Percentiles rank a stretch among this genome's conserved stretches.
Conservation (phyloP, 2,113 vertebrate species). For the Eptesicus fuscus region DNA sequence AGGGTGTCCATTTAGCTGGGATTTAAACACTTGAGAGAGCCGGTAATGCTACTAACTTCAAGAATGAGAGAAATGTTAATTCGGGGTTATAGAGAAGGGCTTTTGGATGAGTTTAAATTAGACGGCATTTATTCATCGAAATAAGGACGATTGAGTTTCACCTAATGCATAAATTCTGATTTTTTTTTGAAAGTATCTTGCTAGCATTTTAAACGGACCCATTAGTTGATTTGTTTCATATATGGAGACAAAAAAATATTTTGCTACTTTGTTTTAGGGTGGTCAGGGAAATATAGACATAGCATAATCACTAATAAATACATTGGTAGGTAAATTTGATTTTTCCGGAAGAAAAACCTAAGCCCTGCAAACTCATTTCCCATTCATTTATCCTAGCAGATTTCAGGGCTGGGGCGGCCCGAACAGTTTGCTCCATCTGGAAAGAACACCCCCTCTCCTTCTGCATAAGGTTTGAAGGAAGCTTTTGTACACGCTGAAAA, state of each 20-base stretch:
- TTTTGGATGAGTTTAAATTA: not conserved
- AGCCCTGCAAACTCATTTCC: constrained; percentile 19
- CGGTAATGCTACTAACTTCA: not conserved
- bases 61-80: not conserved
- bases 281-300: not conserved
- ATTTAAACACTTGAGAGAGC: not conserved
- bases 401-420: constrained; percentile 45
- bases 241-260: not conserved
- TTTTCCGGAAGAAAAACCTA: not conserved
- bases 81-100: not conserved
- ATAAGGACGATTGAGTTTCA: not conserved
- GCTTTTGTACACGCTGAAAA: constrained; percentile 67
- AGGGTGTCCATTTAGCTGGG: not conserved
- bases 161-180: not conserved
- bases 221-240: not conserved
- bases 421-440: constrained; percentile 60
- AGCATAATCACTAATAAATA: constrained; percentile 4
- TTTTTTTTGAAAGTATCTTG: not conserved
- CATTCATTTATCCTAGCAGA: constrained; percentile 58
- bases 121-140: not conserved
- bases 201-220: not conserved
- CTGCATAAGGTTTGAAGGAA: constrained; percentile 68
- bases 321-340: not conserved
- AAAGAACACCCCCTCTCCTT: constrained; percentile 58
- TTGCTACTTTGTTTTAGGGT: not conserved